Conservation (phyloP, 2,797 vertebrate genomes). For the Pangasius larnaudii region DNA sequence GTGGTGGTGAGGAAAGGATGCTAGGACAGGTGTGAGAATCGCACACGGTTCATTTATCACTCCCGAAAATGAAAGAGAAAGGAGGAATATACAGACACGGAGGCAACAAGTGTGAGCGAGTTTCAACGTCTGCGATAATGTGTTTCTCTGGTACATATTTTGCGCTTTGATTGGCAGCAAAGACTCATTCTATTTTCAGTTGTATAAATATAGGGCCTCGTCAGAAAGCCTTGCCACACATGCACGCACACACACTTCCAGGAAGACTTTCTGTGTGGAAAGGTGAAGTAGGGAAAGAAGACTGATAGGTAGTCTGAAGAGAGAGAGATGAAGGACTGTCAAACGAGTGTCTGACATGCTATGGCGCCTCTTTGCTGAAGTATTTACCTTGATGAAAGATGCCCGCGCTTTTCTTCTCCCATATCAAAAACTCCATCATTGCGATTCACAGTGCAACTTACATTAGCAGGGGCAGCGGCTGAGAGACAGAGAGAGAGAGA, state of each 20-base stretch:
- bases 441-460: conserved; percentile 57
- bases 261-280: conserved; percentile 56
- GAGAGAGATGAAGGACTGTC: conserved; percentile 48
- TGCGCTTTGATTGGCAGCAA: conserved; percentile 60
- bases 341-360: conserved; percentile 75
- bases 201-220: conserved; percentile 59
- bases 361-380: conserved; percentile 72
- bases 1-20: conserved; percentile 72
- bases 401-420: conserved; percentile 73
- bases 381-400: conserved; percentile 75
- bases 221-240: conserved; percentile 48
- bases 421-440: conserved; percentile 56
- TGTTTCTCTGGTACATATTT: conserved; percentile 60
- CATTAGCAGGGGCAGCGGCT: conserved; percentile 39
- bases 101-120: conserved; percentile 75
- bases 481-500: conserved; percentile 23
- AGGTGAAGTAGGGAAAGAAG: conserved; percentile 45
- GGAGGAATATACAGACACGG: conserved; percentile 65
- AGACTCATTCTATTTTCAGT: conserved; percentile 60
- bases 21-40: conserved; percentile 80
- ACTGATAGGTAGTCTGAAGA: conserved; percentile 34
- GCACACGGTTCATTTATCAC: conserved; percentile 81
- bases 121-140: conserved; percentile 56
- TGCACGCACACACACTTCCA: conserved; percentile 13
- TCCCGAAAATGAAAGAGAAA: conserved; percentile 72